A percentile compares a stretch with the other conserved stretches of the same genome.
Evolutionary conservation across 23 tunicate species (phyloP).

Genomic region (Phallusia fumigata): DNA sequence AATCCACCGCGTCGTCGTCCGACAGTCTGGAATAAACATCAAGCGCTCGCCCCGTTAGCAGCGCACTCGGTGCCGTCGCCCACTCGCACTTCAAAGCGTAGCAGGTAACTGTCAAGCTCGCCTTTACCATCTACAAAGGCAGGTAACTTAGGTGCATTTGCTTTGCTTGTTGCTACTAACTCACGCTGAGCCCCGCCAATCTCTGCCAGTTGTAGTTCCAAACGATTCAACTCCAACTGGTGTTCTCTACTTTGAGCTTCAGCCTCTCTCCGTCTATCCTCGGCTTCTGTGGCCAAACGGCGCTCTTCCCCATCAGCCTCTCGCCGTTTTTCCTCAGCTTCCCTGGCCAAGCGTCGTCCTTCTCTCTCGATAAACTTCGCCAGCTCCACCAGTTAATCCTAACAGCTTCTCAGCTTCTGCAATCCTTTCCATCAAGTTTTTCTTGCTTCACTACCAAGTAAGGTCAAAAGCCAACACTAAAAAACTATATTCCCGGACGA

Average conservation of each 20-base stretch:
- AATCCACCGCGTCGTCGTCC: constrained; percentile 31
- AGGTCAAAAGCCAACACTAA: no score
- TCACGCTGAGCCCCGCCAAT: not conserved
- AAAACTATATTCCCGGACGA: no score
- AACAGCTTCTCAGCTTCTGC: no score
- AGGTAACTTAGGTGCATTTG: constrained; percentile 26
- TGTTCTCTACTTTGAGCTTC: constrained; percentile 8
- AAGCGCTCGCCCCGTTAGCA: constrained; percentile 36
- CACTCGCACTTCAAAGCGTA: constrained; percentile 21
- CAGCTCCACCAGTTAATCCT: no score
- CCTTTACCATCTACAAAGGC: constrained; percentile 39
- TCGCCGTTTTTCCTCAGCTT: no score
- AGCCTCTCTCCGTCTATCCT: not conserved
- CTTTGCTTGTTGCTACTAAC: not conserved
- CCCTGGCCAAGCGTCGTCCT: no score
- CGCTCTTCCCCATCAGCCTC: not conserved
- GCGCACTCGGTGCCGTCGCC: constrained; percentile 29
- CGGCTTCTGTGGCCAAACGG: not conserved
- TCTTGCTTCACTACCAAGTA: no score
- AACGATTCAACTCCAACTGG: constrained; percentile 12
- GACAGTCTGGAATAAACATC: constrained; percentile 29
- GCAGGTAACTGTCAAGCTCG: constrained; percentile 38
- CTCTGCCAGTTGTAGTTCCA: constrained; percentile 18
- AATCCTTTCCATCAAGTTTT: no score
- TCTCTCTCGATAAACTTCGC: no score